Conservation (phyloP, 2,797 vertebrate species). For the Oophaga sylvatica region DNA sequence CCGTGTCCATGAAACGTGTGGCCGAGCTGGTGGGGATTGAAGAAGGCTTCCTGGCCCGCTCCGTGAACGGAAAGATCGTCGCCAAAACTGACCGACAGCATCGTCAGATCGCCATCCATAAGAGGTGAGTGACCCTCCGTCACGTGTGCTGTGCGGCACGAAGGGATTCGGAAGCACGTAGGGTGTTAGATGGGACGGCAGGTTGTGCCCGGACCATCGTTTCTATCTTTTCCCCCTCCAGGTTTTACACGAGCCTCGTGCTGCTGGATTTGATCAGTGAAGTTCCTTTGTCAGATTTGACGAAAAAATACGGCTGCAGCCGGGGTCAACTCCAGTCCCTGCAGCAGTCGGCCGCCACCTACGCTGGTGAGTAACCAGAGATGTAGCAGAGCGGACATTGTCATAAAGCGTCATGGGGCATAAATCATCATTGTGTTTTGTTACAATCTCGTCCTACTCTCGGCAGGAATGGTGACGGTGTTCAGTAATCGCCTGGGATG, state of each 20-base stretch:
- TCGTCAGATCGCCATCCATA: constrained; percentile 94
- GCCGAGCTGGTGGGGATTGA: constrained; percentile 95
- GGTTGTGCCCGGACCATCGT: too few relatives aligned
- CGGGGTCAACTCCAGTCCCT: constrained; percentile 96
- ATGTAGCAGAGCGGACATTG: not conserved
- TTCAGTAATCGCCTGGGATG: constrained; percentile 95
- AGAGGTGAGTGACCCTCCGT: constrained; percentile 77
- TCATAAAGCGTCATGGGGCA: too few relatives aligned
- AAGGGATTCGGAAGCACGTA: too few relatives aligned
- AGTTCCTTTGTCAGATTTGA: constrained; percentile 84
- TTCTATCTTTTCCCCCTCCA: constrained; percentile 64
- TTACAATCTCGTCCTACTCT: constrained; percentile 14
- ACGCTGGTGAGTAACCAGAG: constrained; percentile 80
- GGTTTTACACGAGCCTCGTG: constrained; percentile 95
- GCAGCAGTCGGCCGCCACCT: constrained; percentile 94
- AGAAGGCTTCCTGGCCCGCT: constrained; percentile 92
- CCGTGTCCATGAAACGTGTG: constrained; percentile 91
- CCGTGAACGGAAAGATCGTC: constrained; percentile 86
- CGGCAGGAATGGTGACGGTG: constrained; percentile 91
- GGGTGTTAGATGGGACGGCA: too few relatives aligned
- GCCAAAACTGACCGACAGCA: constrained; percentile 91
- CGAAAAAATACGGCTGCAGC: constrained; percentile 89
- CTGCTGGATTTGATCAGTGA: constrained; percentile 93
- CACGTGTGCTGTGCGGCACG: not conserved
- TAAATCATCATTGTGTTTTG: not conserved